Conservation (phyloP, 2,113 vertebrate species). For the Eretmochelys imbricata region DNA sequence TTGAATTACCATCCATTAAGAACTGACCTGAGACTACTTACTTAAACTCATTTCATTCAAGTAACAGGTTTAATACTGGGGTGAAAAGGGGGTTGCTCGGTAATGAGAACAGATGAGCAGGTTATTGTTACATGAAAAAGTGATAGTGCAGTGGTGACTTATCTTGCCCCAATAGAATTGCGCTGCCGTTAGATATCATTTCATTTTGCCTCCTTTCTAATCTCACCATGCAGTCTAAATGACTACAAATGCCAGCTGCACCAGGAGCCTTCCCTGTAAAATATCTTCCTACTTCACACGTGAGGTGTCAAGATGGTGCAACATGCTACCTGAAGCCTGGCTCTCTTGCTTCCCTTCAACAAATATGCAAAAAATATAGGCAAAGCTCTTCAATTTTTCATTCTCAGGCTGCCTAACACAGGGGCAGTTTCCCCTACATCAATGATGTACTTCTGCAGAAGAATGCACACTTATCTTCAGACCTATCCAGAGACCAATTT, state of each 20-base stretch:
- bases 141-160: background rate
- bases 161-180: background rate
- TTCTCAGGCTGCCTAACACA: background rate
- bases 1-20: constrained; percentile 65
- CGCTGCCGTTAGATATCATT: background rate
- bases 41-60: constrained; percentile 30
- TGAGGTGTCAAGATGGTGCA: constrained; percentile 12
- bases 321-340: constrained; percentile 1
- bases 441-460: background rate
- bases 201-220: background rate
- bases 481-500: background rate
- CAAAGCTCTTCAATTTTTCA: background rate
- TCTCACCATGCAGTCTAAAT: background rate
- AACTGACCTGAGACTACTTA: constrained; percentile 53
- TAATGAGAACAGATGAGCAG: constrained; percentile 19
- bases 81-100: background rate
- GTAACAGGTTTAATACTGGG: constrained; percentile 3
- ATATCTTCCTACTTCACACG: background rate
- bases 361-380: background rate
- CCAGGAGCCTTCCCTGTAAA: constrained; percentile 5
- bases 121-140: background rate
- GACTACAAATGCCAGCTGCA: background rate
- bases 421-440: accelerated
- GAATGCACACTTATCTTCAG: background rate
- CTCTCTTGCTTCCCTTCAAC: background rate